Evolutionary conservation across 2,113 vertebrate genomes (phyloP), one percentile per base, ranked within the genome.

Genomic region (Rallus limicola): DNA sequence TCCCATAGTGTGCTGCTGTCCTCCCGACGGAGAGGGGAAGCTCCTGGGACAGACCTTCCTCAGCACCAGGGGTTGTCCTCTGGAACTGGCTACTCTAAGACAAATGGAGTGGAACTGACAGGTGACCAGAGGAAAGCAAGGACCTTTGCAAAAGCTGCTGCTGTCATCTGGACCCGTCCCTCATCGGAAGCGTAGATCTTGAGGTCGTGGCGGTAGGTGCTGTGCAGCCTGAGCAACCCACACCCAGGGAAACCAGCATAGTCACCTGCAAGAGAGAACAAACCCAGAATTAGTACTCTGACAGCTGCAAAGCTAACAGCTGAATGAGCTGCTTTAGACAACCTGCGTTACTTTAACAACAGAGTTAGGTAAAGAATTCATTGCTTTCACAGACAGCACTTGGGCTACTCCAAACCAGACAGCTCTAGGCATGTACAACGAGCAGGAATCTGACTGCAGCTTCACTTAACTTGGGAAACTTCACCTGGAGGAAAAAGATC

Each of bases 161-260:
- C 99, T 4, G 99, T 99, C 99, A 99, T 99, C 98, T 99, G 99
- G 53, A 99, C 99, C 28, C 99, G 97, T 64, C 99, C 99, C 94
- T 99, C 99, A 8, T 99, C 99, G 0, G 99, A 99, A 10, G 99
- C 99, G 2, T 99, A 99, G 94, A 99, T 99, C 98, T 99, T 99
- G 94, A 99, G 98, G 95, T 99, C 99, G 0, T 99, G 99, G 28
- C 99, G 98, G 77, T 99, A 99, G 48, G 99, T 99, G 98, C 99
- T 99, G 96, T 99, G 99, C 63, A 99, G 97, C 29, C 99, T 98
- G 52, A 99, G 98, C 56, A 99, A 97, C 29, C 99, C 99, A 33
- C 99, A 99, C 29, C 99, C 99, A 34, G 99, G 99, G 91, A 99
- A 99, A 36, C 99, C 99, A 67, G 99, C 99, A 5, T 99, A 99